Evolutionary conservation across 1,140 invertebrate genomes (phyloP), one percentile per base, ranked within the genome.

Genomic region (Neelides sp.): DNA sequence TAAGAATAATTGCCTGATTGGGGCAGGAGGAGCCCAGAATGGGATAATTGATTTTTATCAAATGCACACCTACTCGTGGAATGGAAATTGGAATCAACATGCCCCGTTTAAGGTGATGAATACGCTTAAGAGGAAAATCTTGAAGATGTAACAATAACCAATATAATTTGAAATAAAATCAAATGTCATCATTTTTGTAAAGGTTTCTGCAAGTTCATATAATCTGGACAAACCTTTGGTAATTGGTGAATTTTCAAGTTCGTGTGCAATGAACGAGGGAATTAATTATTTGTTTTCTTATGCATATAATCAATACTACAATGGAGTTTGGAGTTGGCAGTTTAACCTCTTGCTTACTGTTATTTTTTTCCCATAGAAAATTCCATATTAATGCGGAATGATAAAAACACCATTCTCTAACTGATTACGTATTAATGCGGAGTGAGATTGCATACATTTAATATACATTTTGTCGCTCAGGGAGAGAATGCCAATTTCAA

Each of bases 241-340:
- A 4, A 63, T 69, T 17, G 67, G 65, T 4, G 68, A 69, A 51
- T 68, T 65, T 49, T 47, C 54, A 1, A 44, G 63, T 2, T 47
- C 55, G 20, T 61, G 62, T 23, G 60, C 62, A 10, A 62, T 45
- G 7, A 62, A 62, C 1, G 61, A 55, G 48, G 54, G 42, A 17
- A 59, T 64, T 7, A 54, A 57, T 12, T 53, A 65, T 20, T 50
- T 66, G 27, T 66, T 62, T 48, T 55, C 61, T 23, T 62, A 62
- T 34, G 61, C 61, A 8, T 69, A 68, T 48, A 58, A 48, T 30
- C 52, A 64, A 23, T 64, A 65, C 19, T 69, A 68, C 52, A 45
- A 50, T 57, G 67, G 66, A 10, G 64, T 54, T 2, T 67, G 64
- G 66, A 58, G 48, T 40, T 68, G 67, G 67, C 62, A 64, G 40